Percentiles rank a stretch among this genome's conserved stretches.
These are phyloP conservation scores for Atethmia centrago DNA, from an alignment of 2,888 invertebrate genomes.

Conservation along the genomic window DNA sequence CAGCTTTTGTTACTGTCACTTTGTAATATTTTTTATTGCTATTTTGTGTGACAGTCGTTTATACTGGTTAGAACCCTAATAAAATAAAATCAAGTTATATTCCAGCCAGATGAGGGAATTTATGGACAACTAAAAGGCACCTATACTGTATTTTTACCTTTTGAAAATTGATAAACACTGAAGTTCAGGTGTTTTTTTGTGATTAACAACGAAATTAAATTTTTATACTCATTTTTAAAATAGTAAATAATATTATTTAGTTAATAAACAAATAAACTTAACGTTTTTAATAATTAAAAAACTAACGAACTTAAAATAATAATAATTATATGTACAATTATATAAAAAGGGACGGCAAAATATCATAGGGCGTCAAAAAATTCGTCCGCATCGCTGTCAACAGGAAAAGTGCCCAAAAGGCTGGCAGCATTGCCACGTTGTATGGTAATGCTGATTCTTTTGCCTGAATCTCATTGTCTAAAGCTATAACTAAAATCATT, in stretches of 20 bases:
- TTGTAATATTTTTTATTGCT: neutral
- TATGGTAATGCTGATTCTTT: too few species aligned
- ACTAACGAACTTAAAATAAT: too few species aligned
- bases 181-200: neutral
- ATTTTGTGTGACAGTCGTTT: neutral
- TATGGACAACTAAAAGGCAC: neutral
- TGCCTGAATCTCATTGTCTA: too few species aligned
- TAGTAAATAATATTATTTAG: neutral
- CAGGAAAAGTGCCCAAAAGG: too few species aligned
- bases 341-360: too few species aligned
- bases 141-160: neutral
- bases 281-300: neutral
- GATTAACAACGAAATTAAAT: neutral
- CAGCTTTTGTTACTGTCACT: conserved; percentile 49
- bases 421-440: too few species aligned
- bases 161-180: neutral
- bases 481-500: neutral
- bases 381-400: too few species aligned
- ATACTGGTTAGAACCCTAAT: neutral
- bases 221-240: neutral
- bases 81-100: neutral
- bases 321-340: too few species aligned
- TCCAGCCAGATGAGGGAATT: neutral
- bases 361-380: too few species aligned
- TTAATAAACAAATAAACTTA: neutral